Evolutionary conservation across 2,113 vertebrate genomes (phyloP).

Genomic region (Xerus inauris): DNA sequence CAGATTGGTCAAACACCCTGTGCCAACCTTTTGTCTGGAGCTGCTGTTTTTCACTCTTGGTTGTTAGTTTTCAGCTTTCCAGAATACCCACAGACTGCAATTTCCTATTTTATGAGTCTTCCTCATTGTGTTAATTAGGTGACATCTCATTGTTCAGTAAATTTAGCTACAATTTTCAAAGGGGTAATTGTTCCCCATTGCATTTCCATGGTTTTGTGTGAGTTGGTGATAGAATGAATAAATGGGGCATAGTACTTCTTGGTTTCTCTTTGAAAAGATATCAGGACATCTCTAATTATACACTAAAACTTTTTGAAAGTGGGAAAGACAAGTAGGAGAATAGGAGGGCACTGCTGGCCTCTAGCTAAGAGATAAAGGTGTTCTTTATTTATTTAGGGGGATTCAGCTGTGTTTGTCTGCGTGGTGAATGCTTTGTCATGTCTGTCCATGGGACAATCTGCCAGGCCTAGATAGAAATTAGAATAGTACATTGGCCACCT

Average conservation of each 20-base stretch:
- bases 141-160: neutral
- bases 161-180: conserved; percentile 16
- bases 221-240: neutral
- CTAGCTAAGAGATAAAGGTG: neutral
- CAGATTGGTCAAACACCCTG: neutral
- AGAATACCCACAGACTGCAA: neutral
- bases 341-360: neutral
- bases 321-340: neutral
- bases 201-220: neutral
- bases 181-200: neutral
- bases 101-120: neutral
- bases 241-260: neutral
- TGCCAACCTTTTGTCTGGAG: neutral
- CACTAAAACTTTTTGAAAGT: neutral
- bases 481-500: neutral
- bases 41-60: neutral
- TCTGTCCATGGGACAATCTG: neutral
- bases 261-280: neutral
- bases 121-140: neutral
- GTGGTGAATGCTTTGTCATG: neutral
- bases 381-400: neutral
- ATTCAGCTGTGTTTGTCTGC: neutral
- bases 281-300: neutral
- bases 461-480: neutral
- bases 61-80: conserved; percentile 5